A percentile compares a stretch with the other conserved stretches of the same genome.
Conservation (phyloP, 1,140 invertebrate species). For the Caerostris extrusa region DNA sequence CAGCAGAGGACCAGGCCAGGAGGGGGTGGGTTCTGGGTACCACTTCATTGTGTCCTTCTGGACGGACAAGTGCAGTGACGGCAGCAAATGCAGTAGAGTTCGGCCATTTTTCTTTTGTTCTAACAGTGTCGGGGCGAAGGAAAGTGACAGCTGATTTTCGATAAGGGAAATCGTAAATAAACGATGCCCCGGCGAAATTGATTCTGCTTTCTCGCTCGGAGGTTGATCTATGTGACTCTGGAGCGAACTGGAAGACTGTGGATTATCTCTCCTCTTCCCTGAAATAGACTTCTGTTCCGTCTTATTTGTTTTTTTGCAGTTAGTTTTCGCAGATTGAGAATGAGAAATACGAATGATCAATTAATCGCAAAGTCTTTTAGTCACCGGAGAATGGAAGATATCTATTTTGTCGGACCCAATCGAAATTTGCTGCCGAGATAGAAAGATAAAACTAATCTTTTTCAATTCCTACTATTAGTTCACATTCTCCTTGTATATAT, state of each 20-base stretch:
- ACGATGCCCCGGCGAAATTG: slow-evolving; percentile 68
- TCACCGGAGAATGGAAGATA: neutral
- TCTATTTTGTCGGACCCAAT: no score
- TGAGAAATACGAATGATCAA: slow-evolving; percentile 34
- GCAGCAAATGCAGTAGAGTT: slow-evolving; percentile 45
- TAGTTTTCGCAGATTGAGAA: neutral
- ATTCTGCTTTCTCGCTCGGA: slow-evolving; percentile 38
- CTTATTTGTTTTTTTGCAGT: neutral
- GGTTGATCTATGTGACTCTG: slow-evolving; percentile 63
- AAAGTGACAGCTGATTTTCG: slow-evolving; percentile 76
- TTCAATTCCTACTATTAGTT: no score
- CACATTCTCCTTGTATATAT: no score
- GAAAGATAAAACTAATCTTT: no score
- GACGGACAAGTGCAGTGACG: neutral
- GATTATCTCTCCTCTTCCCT: slow-evolving; percentile 40
- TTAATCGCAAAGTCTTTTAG: neutral
- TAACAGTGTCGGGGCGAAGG: slow-evolving; percentile 52
- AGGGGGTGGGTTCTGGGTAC: no score
- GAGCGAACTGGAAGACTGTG: neutral
- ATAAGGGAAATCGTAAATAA: slow-evolving; percentile 75
- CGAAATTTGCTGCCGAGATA: no score
- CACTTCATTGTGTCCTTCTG: slow-evolving; percentile 51
- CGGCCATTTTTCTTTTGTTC: slow-evolving; percentile 66
- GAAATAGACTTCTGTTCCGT: slow-evolving; percentile 7
- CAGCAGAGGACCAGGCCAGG: no score